Percentiles rank a stretch among this genome's conserved stretches.
phyloP scores from a whole-genome alignment of 2,888 invertebrate species.

The Folsomia manolachei region DNA sequence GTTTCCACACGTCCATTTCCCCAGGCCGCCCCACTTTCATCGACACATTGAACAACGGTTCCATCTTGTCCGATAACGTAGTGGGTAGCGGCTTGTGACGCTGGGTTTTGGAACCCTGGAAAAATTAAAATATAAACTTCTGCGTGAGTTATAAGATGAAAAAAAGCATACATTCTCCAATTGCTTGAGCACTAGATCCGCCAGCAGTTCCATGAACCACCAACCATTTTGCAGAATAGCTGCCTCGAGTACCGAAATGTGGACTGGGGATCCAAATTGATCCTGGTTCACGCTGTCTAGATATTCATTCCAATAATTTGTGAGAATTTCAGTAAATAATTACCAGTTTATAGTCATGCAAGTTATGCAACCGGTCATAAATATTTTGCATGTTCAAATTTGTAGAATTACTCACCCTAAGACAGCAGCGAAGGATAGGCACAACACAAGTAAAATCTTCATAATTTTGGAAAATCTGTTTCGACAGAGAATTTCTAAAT shows the following conservation, averaged over 20 bases:
- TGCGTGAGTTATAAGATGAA: not conserved
- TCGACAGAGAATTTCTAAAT: not conserved
- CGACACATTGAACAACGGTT: conserved; percentile 39
- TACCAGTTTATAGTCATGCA: not conserved
- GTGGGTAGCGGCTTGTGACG: conserved; percentile 33
- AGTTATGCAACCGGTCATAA: not conserved
- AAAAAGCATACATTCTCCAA: conserved; percentile 6
- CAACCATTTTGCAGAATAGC: conserved; percentile 30
- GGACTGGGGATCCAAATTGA: conserved; percentile 35
- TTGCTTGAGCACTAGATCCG: conserved; percentile 33
- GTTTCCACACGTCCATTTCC: conserved; percentile 43
- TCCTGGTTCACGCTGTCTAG: conserved; percentile 34
- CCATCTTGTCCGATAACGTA: conserved; percentile 44
- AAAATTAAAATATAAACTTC: too few relatives aligned
- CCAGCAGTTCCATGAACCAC: conserved; percentile 33
- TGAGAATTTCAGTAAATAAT: not conserved
- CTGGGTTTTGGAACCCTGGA: conserved; percentile 39
- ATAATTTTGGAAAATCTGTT: too few relatives aligned
- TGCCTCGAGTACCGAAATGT: conserved; percentile 29
- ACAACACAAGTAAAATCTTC: not conserved
- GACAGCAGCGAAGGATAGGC: not conserved
- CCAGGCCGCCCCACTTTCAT: conserved; percentile 40
- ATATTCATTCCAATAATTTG: not conserved
- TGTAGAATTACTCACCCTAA: conserved; percentile 4
- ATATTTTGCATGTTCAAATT: not conserved